Conservation (phyloP, 1,140 invertebrate species). For the Bombus cullumanus region DNA sequence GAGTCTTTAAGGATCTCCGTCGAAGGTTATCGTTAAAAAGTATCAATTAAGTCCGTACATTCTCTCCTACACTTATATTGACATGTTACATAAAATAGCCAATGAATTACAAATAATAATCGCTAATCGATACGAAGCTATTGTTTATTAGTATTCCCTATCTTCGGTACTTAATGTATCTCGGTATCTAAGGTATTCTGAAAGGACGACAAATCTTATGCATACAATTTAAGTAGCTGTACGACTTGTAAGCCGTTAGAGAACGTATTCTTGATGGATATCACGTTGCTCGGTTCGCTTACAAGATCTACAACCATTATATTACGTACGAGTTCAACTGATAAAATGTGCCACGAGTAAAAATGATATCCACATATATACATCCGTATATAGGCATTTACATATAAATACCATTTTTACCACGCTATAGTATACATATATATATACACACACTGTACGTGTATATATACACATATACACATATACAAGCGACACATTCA, state of each 20-base stretch:
- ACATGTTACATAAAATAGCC: slow-evolving; percentile 67
- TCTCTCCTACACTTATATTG: slow-evolving; percentile 69
- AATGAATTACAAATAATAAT: slow-evolving; percentile 70
- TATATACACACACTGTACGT: no score
- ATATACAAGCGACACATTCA: slow-evolving; percentile 10
- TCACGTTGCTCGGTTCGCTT: neutral
- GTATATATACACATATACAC: no score
- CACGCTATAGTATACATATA: no score
- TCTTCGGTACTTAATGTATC: slow-evolving; percentile 49
- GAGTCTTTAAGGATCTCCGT: slow-evolving; percentile 18
- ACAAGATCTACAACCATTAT: slow-evolving; percentile 20
- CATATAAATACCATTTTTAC: no score
- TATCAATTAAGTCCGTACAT: slow-evolving; percentile 67
- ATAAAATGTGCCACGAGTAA: slow-evolving; percentile 28
- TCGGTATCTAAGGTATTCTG: slow-evolving; percentile 31
- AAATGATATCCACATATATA: neutral
- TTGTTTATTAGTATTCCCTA: slow-evolving; percentile 51
- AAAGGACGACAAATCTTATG: slow-evolving; percentile 43
- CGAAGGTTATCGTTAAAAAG: slow-evolving; percentile 59
- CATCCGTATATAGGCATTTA: no score
- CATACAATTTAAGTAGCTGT: slow-evolving; percentile 21
- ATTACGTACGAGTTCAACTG: slow-evolving; percentile 31
- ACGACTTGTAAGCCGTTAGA: neutral
- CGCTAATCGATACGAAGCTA: slow-evolving; percentile 66
- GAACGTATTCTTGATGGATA: neutral